phyloP scores from a whole-genome alignment of 1,140 invertebrate species.

The Drosophila miranda region DNA sequence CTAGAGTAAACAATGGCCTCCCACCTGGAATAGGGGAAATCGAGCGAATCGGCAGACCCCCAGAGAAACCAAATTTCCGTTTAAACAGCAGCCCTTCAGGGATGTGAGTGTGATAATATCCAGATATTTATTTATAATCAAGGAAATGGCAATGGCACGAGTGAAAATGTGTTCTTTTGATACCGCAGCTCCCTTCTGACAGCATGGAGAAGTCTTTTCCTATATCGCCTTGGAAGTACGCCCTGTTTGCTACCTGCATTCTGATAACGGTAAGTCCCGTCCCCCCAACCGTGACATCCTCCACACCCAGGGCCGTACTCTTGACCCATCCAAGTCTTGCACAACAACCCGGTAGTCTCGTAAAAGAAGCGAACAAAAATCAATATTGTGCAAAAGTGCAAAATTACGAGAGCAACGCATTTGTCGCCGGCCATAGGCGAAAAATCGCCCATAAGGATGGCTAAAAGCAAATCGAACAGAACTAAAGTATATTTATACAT shows the following conservation, averaged over 20 bases:
- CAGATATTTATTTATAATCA: background rate
- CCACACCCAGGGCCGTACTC: background rate
- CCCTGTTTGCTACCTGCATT: constrained; percentile 63
- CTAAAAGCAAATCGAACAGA: constrained; percentile 32
- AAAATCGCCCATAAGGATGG: background rate
- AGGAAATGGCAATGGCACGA: constrained; percentile 9
- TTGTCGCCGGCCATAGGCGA: background rate
- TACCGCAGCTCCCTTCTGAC: constrained; percentile 1
- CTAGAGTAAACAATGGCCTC: constrained; percentile 53
- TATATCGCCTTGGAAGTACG: constrained; percentile 70
- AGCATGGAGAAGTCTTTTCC: constrained; percentile 66
- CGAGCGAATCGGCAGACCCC: constrained; percentile 7
- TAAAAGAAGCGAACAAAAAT: constrained; percentile 32
- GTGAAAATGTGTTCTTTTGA: background rate
- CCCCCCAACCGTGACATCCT: constrained; percentile 3
- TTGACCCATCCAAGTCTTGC: constrained; percentile 26
- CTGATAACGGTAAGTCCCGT: constrained; percentile 59
- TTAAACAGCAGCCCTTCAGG: background rate
- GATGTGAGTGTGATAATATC: background rate
- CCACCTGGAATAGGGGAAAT: constrained; percentile 7
- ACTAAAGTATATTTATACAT: constrained; percentile 25
- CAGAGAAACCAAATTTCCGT: background rate
- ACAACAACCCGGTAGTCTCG: constrained; percentile 24
- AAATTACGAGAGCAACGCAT: constrained; percentile 11
- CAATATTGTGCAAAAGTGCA: constrained; percentile 38